phyloP scores from a whole-genome alignment of 2,113 vertebrate species.

The Andinoacara biseriatus region DNA sequence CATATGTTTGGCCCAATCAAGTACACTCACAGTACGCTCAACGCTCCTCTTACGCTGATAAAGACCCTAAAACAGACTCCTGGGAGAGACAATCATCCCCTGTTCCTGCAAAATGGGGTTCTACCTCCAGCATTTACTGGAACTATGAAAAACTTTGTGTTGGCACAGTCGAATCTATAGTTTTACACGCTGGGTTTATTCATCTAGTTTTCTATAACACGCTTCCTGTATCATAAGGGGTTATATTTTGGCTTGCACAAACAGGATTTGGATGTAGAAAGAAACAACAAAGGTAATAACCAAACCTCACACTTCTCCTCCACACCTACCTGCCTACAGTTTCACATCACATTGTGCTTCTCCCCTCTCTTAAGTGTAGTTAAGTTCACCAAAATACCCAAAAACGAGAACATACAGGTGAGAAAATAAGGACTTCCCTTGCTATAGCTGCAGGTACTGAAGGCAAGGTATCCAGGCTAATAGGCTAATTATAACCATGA shows the following conservation, averaged over 20 bases:
- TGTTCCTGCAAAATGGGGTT: too few species aligned
- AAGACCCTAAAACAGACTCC: background rate
- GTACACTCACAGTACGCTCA: background rate
- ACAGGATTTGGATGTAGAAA: background rate
- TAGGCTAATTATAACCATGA: slow-evolving; percentile 39
- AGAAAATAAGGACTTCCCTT: background rate
- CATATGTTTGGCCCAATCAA: background rate
- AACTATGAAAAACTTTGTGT: background rate
- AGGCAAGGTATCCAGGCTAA: slow-evolving; percentile 19
- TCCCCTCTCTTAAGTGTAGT: background rate
- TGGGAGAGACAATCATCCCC: background rate
- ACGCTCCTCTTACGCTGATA: background rate
- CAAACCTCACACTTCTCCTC: fast-evolving
- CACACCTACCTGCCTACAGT: background rate
- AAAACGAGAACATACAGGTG: slow-evolving; percentile 11
- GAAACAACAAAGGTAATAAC: background rate
- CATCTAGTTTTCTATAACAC: too few species aligned
- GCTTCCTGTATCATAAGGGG: fast-evolving
- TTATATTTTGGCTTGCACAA: background rate
- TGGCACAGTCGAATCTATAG: background rate
- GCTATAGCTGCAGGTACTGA: background rate
- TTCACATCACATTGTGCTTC: background rate
- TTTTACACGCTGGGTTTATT: background rate
- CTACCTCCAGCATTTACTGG: background rate
- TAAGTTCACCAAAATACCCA: background rate